phyloP scores from a whole-genome alignment of 2,113 vertebrate genomes.

The Mormyrus lacerda region DNA sequence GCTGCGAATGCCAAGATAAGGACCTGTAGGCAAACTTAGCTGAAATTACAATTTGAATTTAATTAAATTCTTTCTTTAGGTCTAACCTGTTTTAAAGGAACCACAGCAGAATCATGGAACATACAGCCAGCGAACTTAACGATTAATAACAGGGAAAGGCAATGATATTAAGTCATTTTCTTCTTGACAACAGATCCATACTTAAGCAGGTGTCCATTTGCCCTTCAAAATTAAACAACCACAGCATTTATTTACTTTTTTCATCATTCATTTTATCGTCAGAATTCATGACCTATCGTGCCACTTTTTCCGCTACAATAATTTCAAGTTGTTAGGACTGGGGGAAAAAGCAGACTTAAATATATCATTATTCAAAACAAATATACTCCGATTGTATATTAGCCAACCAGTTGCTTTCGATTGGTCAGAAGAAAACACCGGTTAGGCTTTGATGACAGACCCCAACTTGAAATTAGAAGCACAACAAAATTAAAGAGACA shows the following conservation, averaged over 20 bases:
- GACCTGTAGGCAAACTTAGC: not conserved
- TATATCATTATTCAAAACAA: not conserved
- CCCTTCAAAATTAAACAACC: not conserved
- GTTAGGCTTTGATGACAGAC: not conserved
- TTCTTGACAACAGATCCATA: not conserved
- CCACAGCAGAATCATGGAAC: not conserved
- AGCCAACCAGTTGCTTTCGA: not conserved
- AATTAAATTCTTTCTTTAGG: not conserved
- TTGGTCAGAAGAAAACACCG: not conserved
- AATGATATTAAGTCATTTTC: not conserved
- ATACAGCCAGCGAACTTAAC: not conserved
- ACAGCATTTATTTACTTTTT: not conserved
- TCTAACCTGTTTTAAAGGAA: not conserved
- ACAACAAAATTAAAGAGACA: not conserved
- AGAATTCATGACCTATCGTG: not conserved
- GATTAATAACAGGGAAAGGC: not conserved
- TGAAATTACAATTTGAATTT: not conserved
- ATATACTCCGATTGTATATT: not conserved
- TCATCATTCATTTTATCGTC: not conserved
- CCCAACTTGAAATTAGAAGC: not conserved
- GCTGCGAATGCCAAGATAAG: not conserved
- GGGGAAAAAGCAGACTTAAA: not conserved
- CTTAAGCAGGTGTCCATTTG: not conserved
- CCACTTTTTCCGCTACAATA: not conserved
- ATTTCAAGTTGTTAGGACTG: not conserved